Evolutionary conservation across 1,140 invertebrate species (phyloP), one percentile per base, ranked within the genome.

Genomic region (Ceratitis capitata): DNA sequence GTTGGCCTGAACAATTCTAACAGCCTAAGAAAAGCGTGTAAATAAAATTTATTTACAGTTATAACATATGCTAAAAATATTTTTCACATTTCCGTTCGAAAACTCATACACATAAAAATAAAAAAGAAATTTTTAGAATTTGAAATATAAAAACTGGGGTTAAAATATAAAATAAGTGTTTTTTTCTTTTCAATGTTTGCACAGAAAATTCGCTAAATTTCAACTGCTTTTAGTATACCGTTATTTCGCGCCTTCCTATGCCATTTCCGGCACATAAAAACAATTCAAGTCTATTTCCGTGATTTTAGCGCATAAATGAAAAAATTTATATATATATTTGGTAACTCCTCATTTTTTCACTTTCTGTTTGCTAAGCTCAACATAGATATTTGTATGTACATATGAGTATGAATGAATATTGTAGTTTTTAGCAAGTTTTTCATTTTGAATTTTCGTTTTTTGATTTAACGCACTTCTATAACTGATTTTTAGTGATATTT

Each of bases 281-380:
- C 83, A 84, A 84, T 84, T 84, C 83, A 26, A 61, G 83, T 84
- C 83, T 61, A 84, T 84, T 84, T 84, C 83, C 83, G 83, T 61
- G 56, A 84, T 84, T 84, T 84, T 64, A 84, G 58, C 83, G 32
- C 83, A 83, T 83, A 83, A 51, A 45, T 35, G 42, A 83, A 45
- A 78, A 78, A 45, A 78, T 78, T 47, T n/a, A n/a, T n/a, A n/a
- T n/a, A n/a, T n/a, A n/a, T n/a, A n/a, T n/a, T n/a, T n/a, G n/a
- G n/a, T n/a, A n/a, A n/a, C n/a, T n/a, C n/a, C n/a, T n/a, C n/a
- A n/a, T n/a, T n/a, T n/a, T n/a, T n/a, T n/a, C n/a, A n/a, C n/a
- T n/a, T n/a, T n/a, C n/a, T n/a, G n/a, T n/a, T n/a, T n/a, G n/a
- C n/a, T n/a, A n/a, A n/a, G n/a, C n/a, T 3, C 16, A 23, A 16